Evolutionary conservation across 2,113 vertebrate species (phyloP).

Genomic region (Balaeniceps rex): DNA sequence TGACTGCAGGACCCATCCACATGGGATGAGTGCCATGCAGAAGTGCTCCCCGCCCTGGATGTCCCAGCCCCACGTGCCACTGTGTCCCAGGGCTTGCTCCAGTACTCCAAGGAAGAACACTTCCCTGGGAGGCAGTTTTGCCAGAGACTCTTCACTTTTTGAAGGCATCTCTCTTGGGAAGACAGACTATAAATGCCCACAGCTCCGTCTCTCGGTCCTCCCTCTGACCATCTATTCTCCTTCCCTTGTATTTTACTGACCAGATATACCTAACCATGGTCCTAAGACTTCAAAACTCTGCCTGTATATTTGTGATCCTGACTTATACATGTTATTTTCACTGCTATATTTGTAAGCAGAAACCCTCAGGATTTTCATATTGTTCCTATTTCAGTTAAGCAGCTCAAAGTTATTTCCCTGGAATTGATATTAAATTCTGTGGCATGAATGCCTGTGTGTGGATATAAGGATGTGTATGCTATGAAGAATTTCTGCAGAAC

Average conservation of each 20-base stretch:
- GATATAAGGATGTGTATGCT: neutral
- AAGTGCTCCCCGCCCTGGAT: neutral
- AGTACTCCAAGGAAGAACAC: neutral
- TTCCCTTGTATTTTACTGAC: neutral
- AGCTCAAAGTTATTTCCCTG: neutral
- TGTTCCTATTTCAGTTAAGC: neutral
- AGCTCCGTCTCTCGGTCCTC: neutral
- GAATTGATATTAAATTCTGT: neutral
- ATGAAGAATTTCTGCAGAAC: neutral
- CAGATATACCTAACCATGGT: neutral
- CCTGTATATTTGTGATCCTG: neutral
- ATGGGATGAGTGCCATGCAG: accelerated
- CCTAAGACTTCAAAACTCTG: neutral
- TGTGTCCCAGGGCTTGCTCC: neutral
- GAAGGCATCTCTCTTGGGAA: neutral
- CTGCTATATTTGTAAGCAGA: neutral
- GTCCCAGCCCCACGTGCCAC: accelerated
- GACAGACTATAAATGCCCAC: accelerated
- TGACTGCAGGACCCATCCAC: neutral
- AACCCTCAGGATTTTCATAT: neutral
- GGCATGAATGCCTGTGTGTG: neutral
- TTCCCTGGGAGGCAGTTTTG: neutral
- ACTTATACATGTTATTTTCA: neutral
- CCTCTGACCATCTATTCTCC: neutral
- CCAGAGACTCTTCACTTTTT: neutral